A percentile compares a stretch with the other conserved stretches of the same genome.
These are phyloP conservation scores for Nomada lathburiana DNA, from an alignment of 2,888 invertebrate species.

Conservation along the genomic window DNA sequence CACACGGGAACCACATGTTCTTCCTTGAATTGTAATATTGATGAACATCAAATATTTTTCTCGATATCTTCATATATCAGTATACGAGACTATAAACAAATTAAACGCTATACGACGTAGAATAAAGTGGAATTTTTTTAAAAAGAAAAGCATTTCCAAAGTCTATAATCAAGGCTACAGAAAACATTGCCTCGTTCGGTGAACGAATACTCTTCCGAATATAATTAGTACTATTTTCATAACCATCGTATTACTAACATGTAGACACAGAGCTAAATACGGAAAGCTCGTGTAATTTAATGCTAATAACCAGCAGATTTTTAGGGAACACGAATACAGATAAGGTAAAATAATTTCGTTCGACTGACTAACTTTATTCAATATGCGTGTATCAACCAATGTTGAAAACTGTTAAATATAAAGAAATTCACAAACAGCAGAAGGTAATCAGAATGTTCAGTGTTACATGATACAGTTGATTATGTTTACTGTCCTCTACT, in stretches of 20 bases:
- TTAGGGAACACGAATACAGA: constrained; percentile 42
- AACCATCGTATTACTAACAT: constrained; percentile 16
- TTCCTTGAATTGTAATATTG: constrained; percentile 32
- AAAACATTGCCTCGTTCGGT: constrained; percentile 19
- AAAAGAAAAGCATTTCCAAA: constrained; percentile 38
- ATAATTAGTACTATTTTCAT: constrained; percentile 22
- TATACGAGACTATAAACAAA: constrained; percentile 54
- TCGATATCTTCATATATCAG: constrained; percentile 46
- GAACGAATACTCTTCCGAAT: constrained; percentile 10
- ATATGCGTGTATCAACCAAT: constrained; percentile 45
- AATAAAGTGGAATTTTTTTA: constrained; percentile 54
- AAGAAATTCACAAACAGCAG: constrained; percentile 50
- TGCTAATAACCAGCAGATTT: constrained; percentile 29
- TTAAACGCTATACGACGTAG: constrained; percentile 62
- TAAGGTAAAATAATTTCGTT: constrained; percentile 41
- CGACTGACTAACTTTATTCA: constrained; percentile 53
- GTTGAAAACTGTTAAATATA: constrained; percentile 44
- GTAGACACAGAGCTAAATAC: constrained; percentile 25
- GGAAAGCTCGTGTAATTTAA: constrained; percentile 19
- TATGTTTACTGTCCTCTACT: constrained; percentile 49
- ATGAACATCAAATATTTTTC: constrained; percentile 44
- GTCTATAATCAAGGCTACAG: constrained; percentile 33
- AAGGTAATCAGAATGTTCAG: constrained; percentile 51
- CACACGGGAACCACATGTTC: constrained; percentile 62
- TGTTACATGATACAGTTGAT: constrained; percentile 52